These are phyloP conservation scores for Drosophila nebulosa DNA, from an alignment of 1,140 invertebrate species.

Conservation along the genomic window DNA sequence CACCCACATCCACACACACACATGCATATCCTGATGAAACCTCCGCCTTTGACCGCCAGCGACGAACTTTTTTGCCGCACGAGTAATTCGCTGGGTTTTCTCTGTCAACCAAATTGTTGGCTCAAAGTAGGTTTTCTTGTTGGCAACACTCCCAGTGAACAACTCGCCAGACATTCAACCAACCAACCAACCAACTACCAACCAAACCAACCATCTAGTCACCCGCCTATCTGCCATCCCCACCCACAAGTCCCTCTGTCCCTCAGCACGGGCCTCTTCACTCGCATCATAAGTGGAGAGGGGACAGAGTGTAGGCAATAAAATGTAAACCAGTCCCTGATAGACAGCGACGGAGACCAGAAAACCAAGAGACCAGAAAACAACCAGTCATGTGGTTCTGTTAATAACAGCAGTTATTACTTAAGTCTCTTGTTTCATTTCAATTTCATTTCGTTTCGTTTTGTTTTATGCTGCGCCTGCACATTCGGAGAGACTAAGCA, in stretches of 20 bases:
- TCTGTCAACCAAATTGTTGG: constrained; percentile 26
- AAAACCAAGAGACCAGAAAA: constrained; percentile 2
- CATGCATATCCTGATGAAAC: not conserved
- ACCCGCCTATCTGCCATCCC: too few relatives aligned
- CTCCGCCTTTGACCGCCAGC: constrained; percentile 17
- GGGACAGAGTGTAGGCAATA: constrained; percentile 27
- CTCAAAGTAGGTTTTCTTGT: constrained; percentile 58
- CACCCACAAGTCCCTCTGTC: not conserved
- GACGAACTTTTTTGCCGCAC: constrained; percentile 19
- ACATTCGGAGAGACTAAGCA: constrained; percentile 9
- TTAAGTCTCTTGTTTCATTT: constrained; percentile 63
- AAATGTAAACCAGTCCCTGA: constrained; percentile 25
- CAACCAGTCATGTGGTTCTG: constrained; percentile 18
- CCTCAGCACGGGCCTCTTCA: not conserved
- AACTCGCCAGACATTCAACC: not conserved
- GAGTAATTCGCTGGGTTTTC: constrained; percentile 15
- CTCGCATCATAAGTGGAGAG: not conserved
- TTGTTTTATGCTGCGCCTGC: constrained; percentile 41
- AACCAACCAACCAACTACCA: not conserved
- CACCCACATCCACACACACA: not conserved
- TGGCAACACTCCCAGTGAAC: constrained; percentile 31
- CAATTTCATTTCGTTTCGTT: constrained; percentile 42
- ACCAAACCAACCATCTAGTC: not conserved
- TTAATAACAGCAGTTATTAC: constrained; percentile 59
- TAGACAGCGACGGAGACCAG: not conserved